A percentile compares a stretch with the other conserved stretches of the same genome.
Evolutionary conservation across 2,797 vertebrate genomes (phyloP).

Genomic region (Pangasius larnaudii): DNA sequence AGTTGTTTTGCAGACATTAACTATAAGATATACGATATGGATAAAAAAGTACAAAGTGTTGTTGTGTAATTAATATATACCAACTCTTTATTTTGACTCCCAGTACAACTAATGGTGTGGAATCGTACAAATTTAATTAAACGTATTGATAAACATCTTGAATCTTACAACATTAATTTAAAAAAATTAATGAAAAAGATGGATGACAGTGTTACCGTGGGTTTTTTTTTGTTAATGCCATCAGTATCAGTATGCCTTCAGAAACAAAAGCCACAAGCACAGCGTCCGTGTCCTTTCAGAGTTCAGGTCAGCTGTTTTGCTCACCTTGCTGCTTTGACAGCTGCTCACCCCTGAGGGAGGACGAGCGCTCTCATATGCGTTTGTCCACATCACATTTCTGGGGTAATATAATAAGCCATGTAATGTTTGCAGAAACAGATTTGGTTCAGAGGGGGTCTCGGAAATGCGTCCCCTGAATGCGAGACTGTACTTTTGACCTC

Average conservation of each 20-base stretch:
- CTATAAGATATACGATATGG: too few species aligned
- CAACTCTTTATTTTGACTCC: not conserved
- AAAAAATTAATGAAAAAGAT: not conserved
- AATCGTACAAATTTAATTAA: not conserved
- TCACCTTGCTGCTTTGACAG: constrained; percentile 50
- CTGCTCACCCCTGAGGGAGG: constrained; percentile 47
- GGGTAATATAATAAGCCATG: constrained; percentile 46
- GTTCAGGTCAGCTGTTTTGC: constrained; percentile 45
- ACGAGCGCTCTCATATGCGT: constrained; percentile 36
- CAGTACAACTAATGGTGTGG: not conserved
- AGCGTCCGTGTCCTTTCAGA: not conserved
- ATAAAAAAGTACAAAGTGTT: not conserved
- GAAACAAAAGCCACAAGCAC: not conserved
- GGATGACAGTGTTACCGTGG: not conserved
- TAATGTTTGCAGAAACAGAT: constrained; percentile 48
- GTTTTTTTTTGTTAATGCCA: not conserved
- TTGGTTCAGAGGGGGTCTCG: constrained; percentile 16
- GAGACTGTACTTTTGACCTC: constrained; percentile 48
- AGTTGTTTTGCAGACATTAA: not conserved
- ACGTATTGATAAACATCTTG: not conserved
- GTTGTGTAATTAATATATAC: not conserved
- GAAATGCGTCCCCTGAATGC: not conserved
- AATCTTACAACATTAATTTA: not conserved
- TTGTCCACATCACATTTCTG: constrained; percentile 45
- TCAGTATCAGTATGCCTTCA: not conserved